Evolutionary conservation across 2,888 invertebrate species (phyloP), one percentile per base, ranked within the genome.

Genomic region (Phragmatobia fuliginosa): DNA sequence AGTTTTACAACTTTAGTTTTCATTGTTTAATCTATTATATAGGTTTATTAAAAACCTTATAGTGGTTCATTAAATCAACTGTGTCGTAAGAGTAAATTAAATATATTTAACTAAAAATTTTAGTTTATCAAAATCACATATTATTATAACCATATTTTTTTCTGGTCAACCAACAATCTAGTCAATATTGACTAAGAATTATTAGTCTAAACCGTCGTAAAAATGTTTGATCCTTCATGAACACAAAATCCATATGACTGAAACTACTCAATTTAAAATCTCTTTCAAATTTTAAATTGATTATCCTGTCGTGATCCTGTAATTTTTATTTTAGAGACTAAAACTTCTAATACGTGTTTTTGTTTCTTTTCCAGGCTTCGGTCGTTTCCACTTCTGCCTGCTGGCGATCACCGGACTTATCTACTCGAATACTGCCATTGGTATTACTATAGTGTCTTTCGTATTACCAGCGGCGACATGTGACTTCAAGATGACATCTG

Each of bases 381-480:
- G 98, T 71, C 96, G 96, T 88, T 98, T 98, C 92, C 98, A 98
- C 90, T 96, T 97, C 87, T 96, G 96, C 81, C 93, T 98, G 80
- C 91, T 98, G 88, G 95, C 97, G 70, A 91, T 98, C 90, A 97
- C 97, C 83, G 98, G 98, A 32, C 94, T 98, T 86, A 98, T 98
- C 76, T 98, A 98, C 88, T 95, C 97, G 79, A 97, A 98, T 93
- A 97, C 98, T 62, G 98, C 98, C 68, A 96, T 98, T 77, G 98
- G 97, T 45, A 97, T 97, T 84, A 97, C 97, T 65, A 97, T 97
- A 80, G 96, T 98, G 74, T 98, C 98, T 60, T 98, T 98, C 88
- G 97, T 98, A 71, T 91, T 98, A 71, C 98, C 98, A 8, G 96
- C 98, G 7, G 98, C 98, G 64, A 97, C 97, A 88, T 97, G 97